Evolutionary conservation across 2,797 vertebrate species (phyloP), one percentile per base, ranked within the genome.

Genomic region (Potorous gilbertii): DNA sequence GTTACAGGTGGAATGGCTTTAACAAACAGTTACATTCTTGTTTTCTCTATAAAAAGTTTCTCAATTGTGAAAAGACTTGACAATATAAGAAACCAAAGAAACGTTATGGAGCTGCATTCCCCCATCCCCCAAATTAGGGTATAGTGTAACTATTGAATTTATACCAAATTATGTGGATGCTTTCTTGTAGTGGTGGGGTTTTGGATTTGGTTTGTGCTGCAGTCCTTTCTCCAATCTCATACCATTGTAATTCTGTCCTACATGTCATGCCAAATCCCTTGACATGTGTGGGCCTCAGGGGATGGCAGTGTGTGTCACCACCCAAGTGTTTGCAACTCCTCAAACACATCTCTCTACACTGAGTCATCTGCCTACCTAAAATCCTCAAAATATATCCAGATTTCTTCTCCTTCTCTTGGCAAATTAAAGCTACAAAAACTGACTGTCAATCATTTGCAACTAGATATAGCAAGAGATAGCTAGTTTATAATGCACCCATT

Each of bases 361-460:
- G 91, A 96, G 92, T 95, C 95, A 96, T 96, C 92, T 97, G 87
- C 94, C 59, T 94, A 74, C 89, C 92, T 91, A 92, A 93, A 95
- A 91, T 11, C 50, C 62, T 94, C 87, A 96, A 96, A 97, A 95
- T 96, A 96, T 56, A 92, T 92, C 55, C n/a, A 94, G 40, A 90
- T 62, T 11, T 12, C 1, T 1, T 21, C 9, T 29, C 10, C 0
- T 0, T 92, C 92, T 96, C 56, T 91, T 94, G 27, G 10, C 81
- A 96, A 97, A 95, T 66, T 90, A 91, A 94, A 95, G 56, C 13
- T 89, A 27, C 62, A 31, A 34, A 56, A 94, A 11, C 2, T 54
- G 28, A 6, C 31, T 94, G 81, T 94, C 62, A 56, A 91, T 94
- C 46, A 40, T 90, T 54, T 46, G 0, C 62, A 93, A 92, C 10